Evolutionary conservation across 1,140 invertebrate genomes (phyloP).

Genomic region (Arion vulgaris): DNA sequence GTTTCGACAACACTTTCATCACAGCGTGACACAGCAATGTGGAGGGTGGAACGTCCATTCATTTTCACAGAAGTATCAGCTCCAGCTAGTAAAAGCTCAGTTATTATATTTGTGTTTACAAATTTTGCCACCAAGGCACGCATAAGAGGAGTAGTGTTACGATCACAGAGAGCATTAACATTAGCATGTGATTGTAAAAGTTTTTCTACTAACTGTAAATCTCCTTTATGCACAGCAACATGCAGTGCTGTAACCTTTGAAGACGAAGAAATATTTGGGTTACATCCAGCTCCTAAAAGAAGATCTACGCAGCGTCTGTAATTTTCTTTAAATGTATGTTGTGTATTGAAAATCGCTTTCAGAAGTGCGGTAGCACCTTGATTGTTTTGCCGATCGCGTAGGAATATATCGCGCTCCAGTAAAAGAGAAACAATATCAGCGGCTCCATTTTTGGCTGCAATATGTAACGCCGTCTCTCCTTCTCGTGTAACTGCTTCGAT

Average conservation of each 20-base stretch:
- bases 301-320: constrained; percentile 51
- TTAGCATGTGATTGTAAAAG: constrained; percentile 51
- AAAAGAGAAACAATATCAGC: constrained; percentile 47
- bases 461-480: constrained; percentile 54
- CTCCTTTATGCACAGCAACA: constrained; percentile 51
- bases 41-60: constrained; percentile 46
- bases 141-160: constrained; percentile 47
- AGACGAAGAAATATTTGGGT: constrained; percentile 53
- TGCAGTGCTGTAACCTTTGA: constrained; percentile 55
- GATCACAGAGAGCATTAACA: constrained; percentile 48
- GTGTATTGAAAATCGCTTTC: constrained; percentile 50
- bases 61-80: constrained; percentile 47
- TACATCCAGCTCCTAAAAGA: constrained; percentile 49
- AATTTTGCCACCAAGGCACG: constrained; percentile 46
- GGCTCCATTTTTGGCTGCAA: constrained; percentile 58
- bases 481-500: constrained; percentile 46
- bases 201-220: constrained; percentile 38
- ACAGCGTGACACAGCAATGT: constrained; percentile 57
- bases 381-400: constrained; percentile 56
- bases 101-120: constrained; percentile 51
- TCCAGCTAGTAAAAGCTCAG: constrained; percentile 52
- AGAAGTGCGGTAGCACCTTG: constrained; percentile 58
- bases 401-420: constrained; percentile 42
- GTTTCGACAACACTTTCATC: constrained; percentile 52
- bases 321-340: constrained; percentile 44